These are phyloP conservation scores for Jaculus jaculus DNA, from an alignment of 2,113 vertebrate genomes.

Conservation along the genomic window DNA sequence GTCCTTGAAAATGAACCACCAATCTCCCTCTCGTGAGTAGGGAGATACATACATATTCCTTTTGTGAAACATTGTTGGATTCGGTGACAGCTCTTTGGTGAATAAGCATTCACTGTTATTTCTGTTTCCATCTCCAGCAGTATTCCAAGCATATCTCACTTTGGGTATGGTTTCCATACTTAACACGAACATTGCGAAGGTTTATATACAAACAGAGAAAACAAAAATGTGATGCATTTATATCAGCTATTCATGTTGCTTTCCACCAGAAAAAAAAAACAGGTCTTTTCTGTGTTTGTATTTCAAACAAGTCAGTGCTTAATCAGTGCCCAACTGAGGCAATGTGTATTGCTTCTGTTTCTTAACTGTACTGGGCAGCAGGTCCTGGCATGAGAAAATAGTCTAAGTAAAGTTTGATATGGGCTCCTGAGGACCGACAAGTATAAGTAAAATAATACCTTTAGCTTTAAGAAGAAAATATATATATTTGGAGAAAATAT, in stretches of 20 bases:
- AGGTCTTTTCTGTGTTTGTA: background rate
- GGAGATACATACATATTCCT: background rate
- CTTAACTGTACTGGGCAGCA: background rate
- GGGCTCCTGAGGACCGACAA: background rate
- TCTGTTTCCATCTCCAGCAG: background rate
- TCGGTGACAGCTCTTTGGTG: background rate
- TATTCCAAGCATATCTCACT: background rate
- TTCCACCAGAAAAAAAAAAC: background rate
- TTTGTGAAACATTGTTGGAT: background rate
- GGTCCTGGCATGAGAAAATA: background rate
- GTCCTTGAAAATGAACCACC: background rate
- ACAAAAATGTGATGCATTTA: background rate
- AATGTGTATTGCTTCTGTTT: background rate
- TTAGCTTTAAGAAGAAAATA: background rate
- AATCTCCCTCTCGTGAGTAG: background rate
- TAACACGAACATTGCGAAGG: background rate
- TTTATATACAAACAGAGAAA: background rate
- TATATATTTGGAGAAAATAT: too few species aligned
- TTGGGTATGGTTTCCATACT: background rate
- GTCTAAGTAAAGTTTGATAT: background rate
- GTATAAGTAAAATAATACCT: background rate
- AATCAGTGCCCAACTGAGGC: background rate
- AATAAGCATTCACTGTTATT: background rate
- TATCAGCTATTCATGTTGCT: background rate
- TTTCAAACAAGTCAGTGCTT: background rate